Base-by-base conservation (phyloP, 1,140 invertebrate species). In the Oryzaephilus surinamensis region DNA sequence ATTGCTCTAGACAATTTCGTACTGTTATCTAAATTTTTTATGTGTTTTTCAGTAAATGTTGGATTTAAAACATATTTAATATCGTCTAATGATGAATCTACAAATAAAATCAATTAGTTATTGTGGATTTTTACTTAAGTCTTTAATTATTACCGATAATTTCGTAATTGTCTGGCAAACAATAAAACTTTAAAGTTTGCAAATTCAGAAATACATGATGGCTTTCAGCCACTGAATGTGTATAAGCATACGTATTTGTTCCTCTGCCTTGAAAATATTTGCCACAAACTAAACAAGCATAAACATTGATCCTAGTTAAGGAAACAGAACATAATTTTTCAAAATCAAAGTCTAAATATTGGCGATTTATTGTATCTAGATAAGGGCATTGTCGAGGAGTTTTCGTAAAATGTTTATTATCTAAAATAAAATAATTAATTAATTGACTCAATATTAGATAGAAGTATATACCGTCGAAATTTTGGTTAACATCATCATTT, bases 221-320 rank as follows among this genome's bases (percentile, higher is more conserved):
- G 42, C 85, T 81, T 51, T 96, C 93, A 30, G 88, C 88, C 3
- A 98, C 92, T 47, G 93, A 97, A 63, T 99, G 97, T 6, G 93
- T 97, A 58, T 99, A 99, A 8, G 97, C 97, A 72, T 98, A 92
- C 6, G 97, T 99, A 55, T 95, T 97, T 4, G 84, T 91, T 2
- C 97, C 97, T 63, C 97, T 74, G 0, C 95, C 94, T 84, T 82
- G 97, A 60, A 98, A 99, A 63, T 99, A 99, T 70, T 99, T 99
- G 13, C 97, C 97, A 67, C 97, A 99, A 2, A 99, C 93, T 19
- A 99, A 70, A 63, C 97, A 99, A n/a, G 95, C 96, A 66, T 99
- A 99, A 14, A 99, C 95, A 73, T 99, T 99, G 35, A 99, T 95
- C 58, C 97, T 81, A 0, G 94, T 97, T 26, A 99, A 63, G 2